A percentile compares a stretch with the other conserved stretches of the same genome.
Evolutionary conservation across 2,888 invertebrate genomes (phyloP).

Genomic region (Ischnura elegans): DNA sequence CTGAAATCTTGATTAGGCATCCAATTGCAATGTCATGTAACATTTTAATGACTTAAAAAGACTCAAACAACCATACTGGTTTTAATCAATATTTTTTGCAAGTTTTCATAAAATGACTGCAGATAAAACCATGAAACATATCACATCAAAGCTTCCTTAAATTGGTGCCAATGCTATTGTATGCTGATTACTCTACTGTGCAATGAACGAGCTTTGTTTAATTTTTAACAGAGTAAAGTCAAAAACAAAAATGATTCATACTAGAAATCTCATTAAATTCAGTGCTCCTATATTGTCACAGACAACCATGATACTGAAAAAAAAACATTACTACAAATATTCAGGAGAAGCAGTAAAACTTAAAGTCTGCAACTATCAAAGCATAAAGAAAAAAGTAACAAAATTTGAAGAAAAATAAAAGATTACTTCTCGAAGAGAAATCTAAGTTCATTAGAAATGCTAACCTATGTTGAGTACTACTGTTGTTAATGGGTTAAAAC

Average conservation of each 20-base stretch:
- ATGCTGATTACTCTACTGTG: neutral
- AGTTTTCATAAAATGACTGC: neutral
- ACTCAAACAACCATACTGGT: neutral
- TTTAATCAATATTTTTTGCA: no score
- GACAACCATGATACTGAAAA: neutral
- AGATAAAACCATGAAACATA: neutral
- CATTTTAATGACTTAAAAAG: neutral
- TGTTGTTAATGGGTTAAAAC: neutral
- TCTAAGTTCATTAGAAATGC: constrained; percentile 1
- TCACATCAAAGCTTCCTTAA: neutral
- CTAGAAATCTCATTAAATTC: neutral
- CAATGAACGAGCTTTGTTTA: neutral
- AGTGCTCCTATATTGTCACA: neutral
- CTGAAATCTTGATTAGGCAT: neutral
- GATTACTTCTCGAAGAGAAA: neutral
- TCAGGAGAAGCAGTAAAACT: neutral
- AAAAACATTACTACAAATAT: neutral
- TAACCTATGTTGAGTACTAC: neutral
- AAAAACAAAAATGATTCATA: neutral
- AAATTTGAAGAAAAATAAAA: constrained; percentile 8
- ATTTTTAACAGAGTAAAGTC: neutral
- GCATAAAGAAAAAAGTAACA: neutral
- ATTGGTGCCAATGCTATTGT: neutral
- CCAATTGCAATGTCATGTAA: neutral
- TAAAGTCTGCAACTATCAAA: neutral